These are phyloP conservation scores for Rhinatrema bivittatum DNA, from an alignment of 2,797 vertebrate genomes.

Conservation along the genomic window DNA sequence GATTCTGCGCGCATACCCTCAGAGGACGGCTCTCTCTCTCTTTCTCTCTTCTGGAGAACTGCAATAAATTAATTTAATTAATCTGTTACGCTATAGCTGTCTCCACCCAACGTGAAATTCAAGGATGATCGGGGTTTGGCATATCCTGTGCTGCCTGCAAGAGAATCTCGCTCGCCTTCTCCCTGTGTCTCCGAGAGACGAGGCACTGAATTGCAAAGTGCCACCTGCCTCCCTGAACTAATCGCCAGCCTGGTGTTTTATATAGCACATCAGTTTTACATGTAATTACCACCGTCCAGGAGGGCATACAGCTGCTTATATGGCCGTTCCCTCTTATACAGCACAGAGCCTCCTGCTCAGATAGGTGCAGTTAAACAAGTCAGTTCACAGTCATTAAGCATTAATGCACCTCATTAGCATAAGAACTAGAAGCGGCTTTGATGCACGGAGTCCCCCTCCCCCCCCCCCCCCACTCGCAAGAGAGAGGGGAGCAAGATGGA, in stretches of 20 bases:
- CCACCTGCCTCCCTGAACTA: constrained; percentile 44
- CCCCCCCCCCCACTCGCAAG: background rate
- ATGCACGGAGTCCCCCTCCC: constrained; percentile 36
- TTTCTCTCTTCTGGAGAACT: constrained; percentile 43
- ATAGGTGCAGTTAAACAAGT: constrained; percentile 55
- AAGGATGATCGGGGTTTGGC: constrained; percentile 34
- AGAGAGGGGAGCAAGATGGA: too few relatives aligned
- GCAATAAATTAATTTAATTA: constrained; percentile 51
- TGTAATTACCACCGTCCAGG: constrained; percentile 54
- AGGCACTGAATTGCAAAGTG: constrained; percentile 41
- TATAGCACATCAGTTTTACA: constrained; percentile 56
- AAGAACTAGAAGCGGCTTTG: constrained; percentile 50
- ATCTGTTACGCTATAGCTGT: constrained; percentile 35
- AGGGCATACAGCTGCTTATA: constrained; percentile 50
- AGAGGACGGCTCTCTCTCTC: constrained; percentile 32
- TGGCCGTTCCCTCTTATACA: constrained; percentile 44
- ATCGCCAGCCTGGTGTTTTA: constrained; percentile 49
- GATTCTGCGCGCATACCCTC: constrained; percentile 41
- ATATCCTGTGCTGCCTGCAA: constrained; percentile 26
- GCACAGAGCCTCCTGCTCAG: constrained; percentile 51
- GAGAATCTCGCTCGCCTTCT: constrained; percentile 35
- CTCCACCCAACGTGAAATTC: constrained; percentile 33
- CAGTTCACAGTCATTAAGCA: constrained; percentile 55
- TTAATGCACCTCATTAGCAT: constrained; percentile 60
- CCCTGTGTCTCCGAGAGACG: constrained; percentile 37